phyloP scores from a whole-genome alignment of 2,113 vertebrate genomes.

The Corythaixoides concolor region DNA sequence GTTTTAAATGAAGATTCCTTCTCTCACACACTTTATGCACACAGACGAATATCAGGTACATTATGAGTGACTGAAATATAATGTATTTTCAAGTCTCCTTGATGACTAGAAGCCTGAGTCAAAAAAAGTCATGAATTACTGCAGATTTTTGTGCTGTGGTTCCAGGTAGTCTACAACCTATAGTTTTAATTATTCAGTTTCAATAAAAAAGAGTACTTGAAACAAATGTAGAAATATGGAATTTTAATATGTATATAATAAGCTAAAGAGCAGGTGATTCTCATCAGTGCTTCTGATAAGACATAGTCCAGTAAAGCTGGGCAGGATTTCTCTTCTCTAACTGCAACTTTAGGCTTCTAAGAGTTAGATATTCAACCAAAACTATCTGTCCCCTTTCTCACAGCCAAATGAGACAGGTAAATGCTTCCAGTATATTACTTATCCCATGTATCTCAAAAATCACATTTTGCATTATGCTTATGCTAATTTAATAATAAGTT shows the following conservation, averaged over 20 bases:
- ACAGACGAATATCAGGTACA: neutral
- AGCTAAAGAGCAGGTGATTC: neutral
- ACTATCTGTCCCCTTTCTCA: neutral
- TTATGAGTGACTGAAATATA: neutral
- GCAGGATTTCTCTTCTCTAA: neutral
- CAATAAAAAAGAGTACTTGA: neutral
- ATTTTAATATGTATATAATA: neutral
- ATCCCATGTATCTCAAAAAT: neutral
- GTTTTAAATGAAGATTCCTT: neutral
- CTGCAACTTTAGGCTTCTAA: neutral
- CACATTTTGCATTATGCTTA: neutral
- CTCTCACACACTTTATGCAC: neutral
- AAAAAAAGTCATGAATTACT: neutral
- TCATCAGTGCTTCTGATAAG: neutral
- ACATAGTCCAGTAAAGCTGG: neutral
- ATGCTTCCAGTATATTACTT: neutral
- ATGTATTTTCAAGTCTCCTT: neutral
- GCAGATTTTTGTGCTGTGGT: neutral
- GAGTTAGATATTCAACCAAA: neutral
- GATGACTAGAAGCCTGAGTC: neutral
- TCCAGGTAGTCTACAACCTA: neutral
- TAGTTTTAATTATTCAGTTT: neutral
- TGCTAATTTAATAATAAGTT: neutral
- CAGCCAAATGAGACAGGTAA: neutral
- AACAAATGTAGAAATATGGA: neutral